Percentiles rank a stretch among this genome's conserved stretches.
Evolutionary conservation across 2,888 invertebrate species (phyloP).

Genomic region (Sceliomorpha sp.): DNA sequence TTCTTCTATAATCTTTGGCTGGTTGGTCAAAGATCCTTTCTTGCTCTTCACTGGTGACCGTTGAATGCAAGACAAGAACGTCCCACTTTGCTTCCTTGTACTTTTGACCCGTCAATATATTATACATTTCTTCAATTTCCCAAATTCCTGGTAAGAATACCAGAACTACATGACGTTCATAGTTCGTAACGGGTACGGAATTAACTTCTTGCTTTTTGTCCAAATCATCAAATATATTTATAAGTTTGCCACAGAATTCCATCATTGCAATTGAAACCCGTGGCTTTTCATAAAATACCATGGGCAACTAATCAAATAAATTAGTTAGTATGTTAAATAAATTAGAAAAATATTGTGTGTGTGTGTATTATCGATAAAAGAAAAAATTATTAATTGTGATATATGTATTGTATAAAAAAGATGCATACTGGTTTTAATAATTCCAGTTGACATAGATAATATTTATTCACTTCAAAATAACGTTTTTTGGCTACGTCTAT

Average conservation of each 20-base stretch:
- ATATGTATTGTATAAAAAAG: too few relatives aligned
- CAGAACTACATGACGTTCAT: slow-evolving; percentile 85
- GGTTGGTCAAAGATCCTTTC: slow-evolving; percentile 84
- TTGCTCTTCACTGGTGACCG: slow-evolving; percentile 90
- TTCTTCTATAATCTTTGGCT: slow-evolving; percentile 86
- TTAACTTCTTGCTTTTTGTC: slow-evolving; percentile 74
- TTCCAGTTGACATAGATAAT: slow-evolving; percentile 83
- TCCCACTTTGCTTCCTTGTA: slow-evolving; percentile 80
- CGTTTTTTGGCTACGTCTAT: slow-evolving; percentile 82
- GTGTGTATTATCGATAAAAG: too few relatives aligned
- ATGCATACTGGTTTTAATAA: too few relatives aligned
- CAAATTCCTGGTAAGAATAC: slow-evolving; percentile 94
- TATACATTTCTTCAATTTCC: slow-evolving; percentile 88
- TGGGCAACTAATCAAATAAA: slow-evolving; percentile 54
- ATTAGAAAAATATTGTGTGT: too few relatives aligned
- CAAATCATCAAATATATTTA: slow-evolving; percentile 85
- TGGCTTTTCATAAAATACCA: slow-evolving; percentile 83
- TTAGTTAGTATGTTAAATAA: slow-evolving; percentile 12
- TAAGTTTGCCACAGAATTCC: slow-evolving; percentile 81
- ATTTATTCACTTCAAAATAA: slow-evolving; percentile 83
- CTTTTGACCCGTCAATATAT: slow-evolving; percentile 66
- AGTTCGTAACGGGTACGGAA: slow-evolving; percentile 54
- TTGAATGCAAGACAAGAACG: slow-evolving; percentile 86
- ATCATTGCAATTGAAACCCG: slow-evolving; percentile 84
- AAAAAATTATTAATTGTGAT: too few relatives aligned